These are phyloP conservation scores for Cancer borealis DNA, from an alignment of 2,888 invertebrate species.

Conservation along the genomic window DNA sequence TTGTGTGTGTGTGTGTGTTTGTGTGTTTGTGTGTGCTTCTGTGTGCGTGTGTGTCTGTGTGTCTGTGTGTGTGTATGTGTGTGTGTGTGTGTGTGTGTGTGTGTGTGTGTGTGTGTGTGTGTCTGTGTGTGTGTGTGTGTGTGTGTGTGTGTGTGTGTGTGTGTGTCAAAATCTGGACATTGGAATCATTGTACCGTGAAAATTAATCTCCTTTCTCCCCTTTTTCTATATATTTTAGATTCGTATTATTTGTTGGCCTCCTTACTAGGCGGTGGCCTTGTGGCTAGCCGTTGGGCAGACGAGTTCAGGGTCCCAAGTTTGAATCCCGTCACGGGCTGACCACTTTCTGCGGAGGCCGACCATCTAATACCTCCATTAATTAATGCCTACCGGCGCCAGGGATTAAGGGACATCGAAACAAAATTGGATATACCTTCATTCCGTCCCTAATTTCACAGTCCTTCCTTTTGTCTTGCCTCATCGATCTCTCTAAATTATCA, in stretches of 20 bases:
- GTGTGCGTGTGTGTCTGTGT: too few relatives aligned
- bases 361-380: too few relatives aligned
- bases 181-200: neutral
- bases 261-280: too few relatives aligned
- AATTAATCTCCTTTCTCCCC: neutral
- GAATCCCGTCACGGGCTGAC: too few relatives aligned
- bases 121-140: constrained; percentile 5
- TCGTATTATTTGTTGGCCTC: neutral
- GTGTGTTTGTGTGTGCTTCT: neutral
- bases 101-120: neutral
- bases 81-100: neutral
- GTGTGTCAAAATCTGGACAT: neutral
- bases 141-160: neutral
- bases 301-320: too few relatives aligned
- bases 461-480: neutral
- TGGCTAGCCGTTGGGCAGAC: too few relatives aligned
- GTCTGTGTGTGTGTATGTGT: constrained; percentile 9
- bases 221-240: neutral
- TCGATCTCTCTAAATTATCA: neutral
- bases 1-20: neutral
- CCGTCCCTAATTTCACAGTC: constrained; percentile 20
- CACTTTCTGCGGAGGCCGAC: neutral
- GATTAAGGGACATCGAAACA: too few relatives aligned
- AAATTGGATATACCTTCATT: neutral
- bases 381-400: too few relatives aligned